Percentiles rank a stretch among this genome's conserved stretches.
Conservation (phyloP, 2,113 vertebrate species). For the Daboia siamensis region DNA sequence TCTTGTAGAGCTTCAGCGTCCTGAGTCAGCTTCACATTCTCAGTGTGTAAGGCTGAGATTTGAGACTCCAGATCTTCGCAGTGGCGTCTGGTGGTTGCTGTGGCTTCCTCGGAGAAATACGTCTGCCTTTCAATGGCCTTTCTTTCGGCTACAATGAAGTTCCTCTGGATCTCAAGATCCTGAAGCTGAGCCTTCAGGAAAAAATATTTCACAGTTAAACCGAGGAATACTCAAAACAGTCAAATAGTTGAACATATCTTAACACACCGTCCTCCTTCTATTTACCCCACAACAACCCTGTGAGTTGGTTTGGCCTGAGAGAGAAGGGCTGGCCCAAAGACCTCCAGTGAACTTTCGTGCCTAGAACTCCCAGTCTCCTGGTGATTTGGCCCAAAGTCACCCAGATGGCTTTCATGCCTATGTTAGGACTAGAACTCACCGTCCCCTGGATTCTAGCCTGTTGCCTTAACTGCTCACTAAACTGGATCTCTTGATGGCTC, state of each 20-base stretch:
- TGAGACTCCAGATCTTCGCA: conserved; percentile 66
- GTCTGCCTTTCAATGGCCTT: conserved; percentile 67
- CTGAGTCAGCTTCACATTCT: conserved; percentile 65
- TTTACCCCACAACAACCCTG: not conserved
- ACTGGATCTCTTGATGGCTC: not conserved
- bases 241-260: not conserved
- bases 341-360: too few relatives aligned
- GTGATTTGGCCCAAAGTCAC: too few relatives aligned
- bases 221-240: not conserved
- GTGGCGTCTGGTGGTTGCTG: conserved; percentile 52
- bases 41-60: conserved; percentile 58
- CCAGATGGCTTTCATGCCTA: too few relatives aligned
- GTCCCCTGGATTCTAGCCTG: not conserved
- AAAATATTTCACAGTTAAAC: conserved; percentile 46
- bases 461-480: not conserved
- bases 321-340: not conserved
- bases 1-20: conserved; percentile 64
- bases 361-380: too few relatives aligned
- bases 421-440: too few relatives aligned
- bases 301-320: not conserved
- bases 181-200: conserved; percentile 63
- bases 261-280: not conserved
- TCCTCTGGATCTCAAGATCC: conserved; percentile 68
- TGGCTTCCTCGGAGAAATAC: conserved; percentile 62
- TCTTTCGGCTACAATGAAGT: conserved; percentile 57